Evolutionary conservation across 2,888 invertebrate genomes (phyloP).

Genomic region (Eupithecia centaureata): DNA sequence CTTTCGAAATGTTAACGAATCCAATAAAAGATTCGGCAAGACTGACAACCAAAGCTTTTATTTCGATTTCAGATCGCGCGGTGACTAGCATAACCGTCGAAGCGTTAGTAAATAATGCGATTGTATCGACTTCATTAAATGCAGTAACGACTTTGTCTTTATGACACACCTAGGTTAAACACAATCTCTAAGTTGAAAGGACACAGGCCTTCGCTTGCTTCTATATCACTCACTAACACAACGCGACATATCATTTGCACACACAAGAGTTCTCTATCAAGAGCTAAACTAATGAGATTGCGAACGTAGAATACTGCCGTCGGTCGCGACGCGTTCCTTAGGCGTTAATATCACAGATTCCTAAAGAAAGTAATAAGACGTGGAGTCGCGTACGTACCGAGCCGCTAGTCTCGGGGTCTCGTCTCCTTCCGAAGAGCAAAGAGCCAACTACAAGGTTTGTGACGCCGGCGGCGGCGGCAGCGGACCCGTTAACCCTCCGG

Average conservation of each 20-base stretch:
- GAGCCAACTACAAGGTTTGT: slow-evolving; percentile 30
- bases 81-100: slow-evolving; percentile 63
- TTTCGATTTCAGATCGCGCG: slow-evolving; percentile 40
- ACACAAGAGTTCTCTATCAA: slow-evolving; percentile 26
- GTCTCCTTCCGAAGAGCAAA: slow-evolving; percentile 21
- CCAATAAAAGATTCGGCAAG: slow-evolving; percentile 10
- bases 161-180: slow-evolving; percentile 38
- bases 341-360: slow-evolving; percentile 82
- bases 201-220: not conserved
- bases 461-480: slow-evolving; percentile 24
- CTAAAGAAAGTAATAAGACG: slow-evolving; percentile 64
- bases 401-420: slow-evolving; percentile 24
- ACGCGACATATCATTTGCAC: slow-evolving; percentile 9
- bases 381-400: slow-evolving; percentile 46
- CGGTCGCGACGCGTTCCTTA: slow-evolving; percentile 62
- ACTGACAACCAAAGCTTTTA: slow-evolving; percentile 21
- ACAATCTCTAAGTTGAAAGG: slow-evolving; percentile 17
- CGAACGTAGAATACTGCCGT: slow-evolving; percentile 46
- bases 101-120: slow-evolving; percentile 55
- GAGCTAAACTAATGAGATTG: slow-evolving; percentile 64
- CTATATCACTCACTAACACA: not conserved
- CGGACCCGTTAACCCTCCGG: slow-evolving; percentile 61
- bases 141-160: slow-evolving; percentile 51
- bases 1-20: slow-evolving; percentile 15
- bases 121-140: slow-evolving; percentile 60